phyloP scores from a whole-genome alignment of 1,140 invertebrate species.

The Telenomus remus region DNA sequence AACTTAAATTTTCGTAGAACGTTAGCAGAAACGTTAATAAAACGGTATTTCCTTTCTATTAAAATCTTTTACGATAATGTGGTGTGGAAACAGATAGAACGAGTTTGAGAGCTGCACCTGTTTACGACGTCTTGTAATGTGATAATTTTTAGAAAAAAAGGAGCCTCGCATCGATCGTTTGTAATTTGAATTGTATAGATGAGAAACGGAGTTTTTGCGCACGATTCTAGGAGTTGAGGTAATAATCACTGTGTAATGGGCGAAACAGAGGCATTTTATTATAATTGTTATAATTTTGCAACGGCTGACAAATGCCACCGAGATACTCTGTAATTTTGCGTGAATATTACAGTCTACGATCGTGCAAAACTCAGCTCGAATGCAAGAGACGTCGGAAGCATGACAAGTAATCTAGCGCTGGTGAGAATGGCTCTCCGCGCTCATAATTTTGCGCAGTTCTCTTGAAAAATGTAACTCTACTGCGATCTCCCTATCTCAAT shows the following conservation, averaged over 20 bases:
- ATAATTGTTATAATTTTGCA: constrained; percentile 44
- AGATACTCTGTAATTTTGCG: constrained; percentile 37
- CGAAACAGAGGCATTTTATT: constrained; percentile 26
- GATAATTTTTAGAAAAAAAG: no score
- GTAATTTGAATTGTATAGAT: no score
- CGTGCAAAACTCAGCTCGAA: constrained; percentile 43
- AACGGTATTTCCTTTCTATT: no score
- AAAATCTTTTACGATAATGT: no score
- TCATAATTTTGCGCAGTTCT: constrained; percentile 52
- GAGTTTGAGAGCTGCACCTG: no score
- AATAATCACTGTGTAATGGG: constrained; percentile 35
- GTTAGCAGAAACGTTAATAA: no score
- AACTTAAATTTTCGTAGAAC: no score
- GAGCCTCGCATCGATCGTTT: no score
- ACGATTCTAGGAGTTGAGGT: background rate
- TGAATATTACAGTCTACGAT: constrained; percentile 45
- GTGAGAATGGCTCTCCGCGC: constrained; percentile 42
- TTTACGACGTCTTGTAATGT: no score
- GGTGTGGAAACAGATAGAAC: no score
- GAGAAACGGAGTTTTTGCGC: no score
- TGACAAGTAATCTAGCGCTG: constrained; percentile 49
- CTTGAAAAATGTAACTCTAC: constrained; percentile 50
- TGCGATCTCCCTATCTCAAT: constrained; percentile 48
- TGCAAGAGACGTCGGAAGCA: constrained; percentile 51
- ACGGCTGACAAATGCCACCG: constrained; percentile 35